A percentile compares a stretch with the other conserved stretches of the same genome.
Evolutionary conservation across 1,140 invertebrate species (phyloP).

Genomic region (Ips typographus): DNA sequence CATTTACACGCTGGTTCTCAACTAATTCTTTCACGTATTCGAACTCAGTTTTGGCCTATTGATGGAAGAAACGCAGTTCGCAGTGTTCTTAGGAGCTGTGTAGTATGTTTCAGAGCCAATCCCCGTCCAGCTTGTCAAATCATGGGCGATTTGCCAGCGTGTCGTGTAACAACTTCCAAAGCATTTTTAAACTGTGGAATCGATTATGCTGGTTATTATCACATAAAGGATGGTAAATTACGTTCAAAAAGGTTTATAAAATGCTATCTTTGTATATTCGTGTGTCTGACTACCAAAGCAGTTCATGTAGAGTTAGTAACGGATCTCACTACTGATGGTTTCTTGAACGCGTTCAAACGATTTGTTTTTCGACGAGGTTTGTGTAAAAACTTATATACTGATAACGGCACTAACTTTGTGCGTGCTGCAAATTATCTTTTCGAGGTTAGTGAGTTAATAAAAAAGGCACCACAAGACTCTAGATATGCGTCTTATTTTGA

Average conservation of each 20-base stretch:
- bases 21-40: neutral
- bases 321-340: too few species aligned
- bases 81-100: neutral
- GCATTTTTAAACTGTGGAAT: constrained; percentile 50
- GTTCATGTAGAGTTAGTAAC: too few species aligned
- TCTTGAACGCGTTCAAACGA: too few species aligned
- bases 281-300: too few species aligned
- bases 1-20: neutral
- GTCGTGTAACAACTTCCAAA: constrained; percentile 27
- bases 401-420: too few species aligned
- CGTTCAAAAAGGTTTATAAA: constrained; percentile 52
- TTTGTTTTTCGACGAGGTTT: too few species aligned
- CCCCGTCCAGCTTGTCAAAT: neutral
- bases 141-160: neutral
- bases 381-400: too few species aligned
- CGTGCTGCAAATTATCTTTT: too few species aligned
- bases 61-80: neutral
- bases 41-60: neutral
- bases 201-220: constrained; percentile 52
- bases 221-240: constrained; percentile 41
- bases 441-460: too few species aligned
- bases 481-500: too few species aligned
- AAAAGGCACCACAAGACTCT: too few species aligned
- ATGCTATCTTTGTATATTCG: too few species aligned
- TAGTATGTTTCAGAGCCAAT: neutral